Evolutionary conservation across 2,797 vertebrate genomes (phyloP), one percentile per base, ranked within the genome.

Genomic region (Enteromius anoplus): DNA sequence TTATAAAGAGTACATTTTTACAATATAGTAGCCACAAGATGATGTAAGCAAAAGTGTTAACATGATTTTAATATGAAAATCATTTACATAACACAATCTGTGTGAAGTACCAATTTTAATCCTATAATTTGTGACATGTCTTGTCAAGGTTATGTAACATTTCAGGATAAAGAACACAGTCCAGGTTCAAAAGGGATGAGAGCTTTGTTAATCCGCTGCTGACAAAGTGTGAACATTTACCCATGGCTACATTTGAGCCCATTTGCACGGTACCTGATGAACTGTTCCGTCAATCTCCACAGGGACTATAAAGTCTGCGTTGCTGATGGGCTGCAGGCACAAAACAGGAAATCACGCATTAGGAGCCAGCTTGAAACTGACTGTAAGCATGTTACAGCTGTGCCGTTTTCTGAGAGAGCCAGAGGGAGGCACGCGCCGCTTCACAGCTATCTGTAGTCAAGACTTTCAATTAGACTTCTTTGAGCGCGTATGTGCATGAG

Each of bases 261-360:
- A 4, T 51, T 77, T 71, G 62, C 9, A 60, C 53, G 14, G 80
- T 93, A 99, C 98, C 97, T 99, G 98, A 95, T 99, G 98, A 93
- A 99, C 95, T 53, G 97, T 99, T 91, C 98, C 98, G 93, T 99
- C 98, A 75, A 98, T 99, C 93, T 99, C 98, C 92, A 95, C 94
- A 37, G 94, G 94, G 89, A 95, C 94, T 23, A 95, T 93, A 87
- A 94, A 95, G 90, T 99, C 98, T 84, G 98, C 98, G 72, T 99
- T 99, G 92, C 94, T 97, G 94, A 99, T 98, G 85, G 98, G 98
- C 98, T 99, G 84, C 78, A 87, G 87, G 40, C 40, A 26, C 29
- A 86, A 29, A 84, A 84, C 23, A 78, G 32, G 70, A 58, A 80
- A 37, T 84, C 60, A 88, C 80, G 90, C 75, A 69, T 71, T n/a